phyloP scores from a whole-genome alignment of 2,113 vertebrate species.

The Pachycephala philippinensis region DNA sequence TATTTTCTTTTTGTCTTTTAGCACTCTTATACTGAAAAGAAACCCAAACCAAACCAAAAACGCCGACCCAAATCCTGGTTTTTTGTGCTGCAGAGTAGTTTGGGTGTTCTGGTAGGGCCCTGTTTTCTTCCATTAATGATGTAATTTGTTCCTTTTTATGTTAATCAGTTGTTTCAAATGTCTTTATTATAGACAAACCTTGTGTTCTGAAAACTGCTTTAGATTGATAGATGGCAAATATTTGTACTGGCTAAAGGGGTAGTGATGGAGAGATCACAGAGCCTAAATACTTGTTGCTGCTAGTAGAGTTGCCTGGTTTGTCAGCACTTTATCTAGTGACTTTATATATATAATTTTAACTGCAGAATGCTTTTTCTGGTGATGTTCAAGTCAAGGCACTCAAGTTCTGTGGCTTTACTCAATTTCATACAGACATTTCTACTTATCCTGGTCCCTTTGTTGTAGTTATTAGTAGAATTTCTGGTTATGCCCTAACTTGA shows the following conservation, averaged over 20 bases:
- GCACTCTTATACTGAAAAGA: not conserved
- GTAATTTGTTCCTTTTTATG: not conserved
- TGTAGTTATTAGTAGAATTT: not conserved
- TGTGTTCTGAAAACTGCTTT: not conserved
- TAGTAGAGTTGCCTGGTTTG: not conserved
- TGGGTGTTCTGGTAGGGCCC: not conserved
- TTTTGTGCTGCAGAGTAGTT: not conserved
- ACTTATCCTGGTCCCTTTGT: not conserved
- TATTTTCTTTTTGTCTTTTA: not conserved
- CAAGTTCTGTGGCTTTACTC: not conserved
- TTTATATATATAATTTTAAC: not conserved
- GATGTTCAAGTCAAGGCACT: not conserved
- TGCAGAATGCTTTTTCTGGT: not conserved
- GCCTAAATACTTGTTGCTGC: not conserved
- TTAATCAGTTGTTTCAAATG: not conserved
- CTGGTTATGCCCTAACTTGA: not conserved
- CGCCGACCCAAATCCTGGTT: accelerated
- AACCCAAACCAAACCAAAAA: not conserved
- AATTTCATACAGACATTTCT: not conserved
- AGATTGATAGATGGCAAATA: not conserved
- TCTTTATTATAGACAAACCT: not conserved
- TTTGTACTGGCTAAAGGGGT: not conserved
- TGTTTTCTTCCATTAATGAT: not conserved
- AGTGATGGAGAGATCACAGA: not conserved
- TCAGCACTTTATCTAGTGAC: not conserved